Percentiles rank a stretch among this genome's conserved stretches.
These are phyloP conservation scores for Tachina lurida DNA, from an alignment of 2,888 invertebrate species.

Conservation along the genomic window DNA sequence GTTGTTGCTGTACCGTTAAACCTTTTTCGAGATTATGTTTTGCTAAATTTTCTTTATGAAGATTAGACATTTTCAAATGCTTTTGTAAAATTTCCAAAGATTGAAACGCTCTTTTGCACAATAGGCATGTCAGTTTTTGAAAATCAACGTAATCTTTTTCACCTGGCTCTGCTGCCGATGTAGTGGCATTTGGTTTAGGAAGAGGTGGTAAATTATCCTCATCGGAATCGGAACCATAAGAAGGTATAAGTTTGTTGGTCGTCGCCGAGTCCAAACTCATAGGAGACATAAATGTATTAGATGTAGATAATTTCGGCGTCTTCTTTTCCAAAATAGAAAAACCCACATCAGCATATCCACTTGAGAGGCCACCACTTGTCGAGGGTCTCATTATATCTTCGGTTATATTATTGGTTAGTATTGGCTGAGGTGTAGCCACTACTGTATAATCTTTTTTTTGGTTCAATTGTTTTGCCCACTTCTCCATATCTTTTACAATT, in stretches of 20 bases:
- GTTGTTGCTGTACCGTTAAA: conserved; percentile 56
- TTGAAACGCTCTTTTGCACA: conserved; percentile 97
- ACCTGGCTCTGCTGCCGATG: conserved; percentile 81
- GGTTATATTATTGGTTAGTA: conserved; percentile 75
- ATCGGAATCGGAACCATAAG: conserved; percentile 89
- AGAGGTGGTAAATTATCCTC: conserved; percentile 81
- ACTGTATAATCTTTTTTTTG: conserved; percentile 92
- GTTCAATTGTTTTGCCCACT: conserved; percentile 98
- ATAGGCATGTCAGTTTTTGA: conserved; percentile 93
- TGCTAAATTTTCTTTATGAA: conserved; percentile 94
- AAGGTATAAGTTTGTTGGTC: conserved; percentile 87
- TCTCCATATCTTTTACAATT: conserved; percentile 93
- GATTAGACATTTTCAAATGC: conserved; percentile 95
- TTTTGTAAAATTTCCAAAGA: conserved; percentile 93
- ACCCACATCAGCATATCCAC: conserved; percentile 94
- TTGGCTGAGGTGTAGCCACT: conserved; percentile 80
- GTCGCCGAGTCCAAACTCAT: conserved; percentile 65
- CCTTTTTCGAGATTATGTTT: conserved; percentile 83
- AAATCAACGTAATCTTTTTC: conserved; percentile 93
- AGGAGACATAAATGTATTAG: conserved; percentile 80
- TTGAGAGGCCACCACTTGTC: conserved; percentile 65
- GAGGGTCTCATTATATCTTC: conserved; percentile 71
- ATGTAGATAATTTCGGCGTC: conserved; percentile 77
- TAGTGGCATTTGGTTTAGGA: conserved; percentile 21
- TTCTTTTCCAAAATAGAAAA: conserved; percentile 95